Conservation (phyloP, 2,797 vertebrate species). For the Molossus alvarezi region DNA sequence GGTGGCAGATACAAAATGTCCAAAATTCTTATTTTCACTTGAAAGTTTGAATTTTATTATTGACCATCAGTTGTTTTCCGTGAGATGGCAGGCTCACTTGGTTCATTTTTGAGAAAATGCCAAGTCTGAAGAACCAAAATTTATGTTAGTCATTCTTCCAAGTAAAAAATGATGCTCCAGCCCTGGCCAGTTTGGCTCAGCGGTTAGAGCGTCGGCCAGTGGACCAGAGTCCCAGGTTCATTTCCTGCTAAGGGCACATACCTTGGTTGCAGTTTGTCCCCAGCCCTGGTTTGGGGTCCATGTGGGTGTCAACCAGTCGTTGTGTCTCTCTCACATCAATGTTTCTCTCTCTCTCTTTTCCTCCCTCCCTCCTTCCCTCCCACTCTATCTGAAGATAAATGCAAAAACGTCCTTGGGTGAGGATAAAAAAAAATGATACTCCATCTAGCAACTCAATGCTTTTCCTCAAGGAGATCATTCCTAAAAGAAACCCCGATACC, state of each 20-base stretch:
- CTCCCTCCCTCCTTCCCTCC: no score
- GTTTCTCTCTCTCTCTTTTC: no score
- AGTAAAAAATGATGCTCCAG: slow-evolving; percentile 45
- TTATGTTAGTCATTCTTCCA: slow-evolving; percentile 17
- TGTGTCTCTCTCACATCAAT: no score
- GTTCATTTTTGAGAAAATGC: slow-evolving; percentile 63
- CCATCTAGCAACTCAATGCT: not conserved
- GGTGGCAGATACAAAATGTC: slow-evolving; percentile 20
- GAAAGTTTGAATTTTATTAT: slow-evolving; percentile 26
- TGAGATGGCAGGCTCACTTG: not conserved
- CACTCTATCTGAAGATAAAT: no score
- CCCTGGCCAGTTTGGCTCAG: no score
- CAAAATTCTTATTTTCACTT: slow-evolving; percentile 44
- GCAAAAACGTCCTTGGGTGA: no score
- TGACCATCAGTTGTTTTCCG: slow-evolving; percentile 4
- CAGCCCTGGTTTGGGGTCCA: no score
- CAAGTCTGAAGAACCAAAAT: not conserved
- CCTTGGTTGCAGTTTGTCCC: no score
- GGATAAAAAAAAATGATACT: slow-evolving; percentile 60
- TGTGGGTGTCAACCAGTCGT: no score
- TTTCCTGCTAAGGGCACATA: no score
- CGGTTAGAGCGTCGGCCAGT: no score
- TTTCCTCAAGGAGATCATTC: slow-evolving; percentile 20
- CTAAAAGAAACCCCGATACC: not conserved
- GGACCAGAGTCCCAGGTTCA: no score